phyloP scores from a whole-genome alignment of 2,797 vertebrate species.

The Phylloscopus collybita region DNA sequence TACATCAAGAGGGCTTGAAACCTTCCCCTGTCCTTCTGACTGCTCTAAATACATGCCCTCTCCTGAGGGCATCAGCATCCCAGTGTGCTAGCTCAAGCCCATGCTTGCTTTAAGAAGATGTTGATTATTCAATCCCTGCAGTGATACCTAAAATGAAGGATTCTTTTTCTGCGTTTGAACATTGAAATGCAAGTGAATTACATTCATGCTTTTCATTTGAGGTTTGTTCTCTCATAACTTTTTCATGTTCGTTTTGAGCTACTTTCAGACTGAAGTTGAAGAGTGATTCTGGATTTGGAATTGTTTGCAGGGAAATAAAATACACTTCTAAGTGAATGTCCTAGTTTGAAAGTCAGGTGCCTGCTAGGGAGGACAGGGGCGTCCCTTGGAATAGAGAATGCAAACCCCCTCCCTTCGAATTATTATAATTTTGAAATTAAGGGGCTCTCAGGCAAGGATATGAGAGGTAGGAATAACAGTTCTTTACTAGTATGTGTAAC shows the following conservation, averaged over 20 bases:
- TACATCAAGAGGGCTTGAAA: not conserved
- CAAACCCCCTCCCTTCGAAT: not conserved
- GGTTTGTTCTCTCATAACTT: not conserved
- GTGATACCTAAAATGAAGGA: not conserved
- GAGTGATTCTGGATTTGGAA: not conserved
- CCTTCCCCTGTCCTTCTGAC: not conserved
- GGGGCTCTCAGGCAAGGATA: not conserved
- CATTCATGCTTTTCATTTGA: not conserved
- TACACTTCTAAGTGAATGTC: not conserved
- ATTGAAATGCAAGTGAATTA: not conserved
- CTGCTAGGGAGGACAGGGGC: not conserved
- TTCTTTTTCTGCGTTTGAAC: not conserved
- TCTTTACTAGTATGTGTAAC: not conserved
- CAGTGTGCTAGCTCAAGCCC: not conserved
- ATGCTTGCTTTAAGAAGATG: not conserved
- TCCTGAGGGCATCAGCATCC: not conserved
- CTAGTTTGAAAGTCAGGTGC: not conserved
- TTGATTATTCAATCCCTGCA: not conserved
- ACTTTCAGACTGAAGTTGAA: not conserved
- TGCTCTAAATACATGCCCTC: not conserved
- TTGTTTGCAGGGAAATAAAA: conserved; percentile 4
- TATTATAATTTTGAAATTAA: not conserved
- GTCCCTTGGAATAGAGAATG: not conserved
- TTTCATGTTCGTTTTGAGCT: not conserved
- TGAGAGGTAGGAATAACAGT: not conserved